A percentile compares a stretch with the other conserved stretches of the same genome.
Evolutionary conservation across 2,797 vertebrate genomes (phyloP).

Genomic region (Pseudochaenichthys georgianus): DNA sequence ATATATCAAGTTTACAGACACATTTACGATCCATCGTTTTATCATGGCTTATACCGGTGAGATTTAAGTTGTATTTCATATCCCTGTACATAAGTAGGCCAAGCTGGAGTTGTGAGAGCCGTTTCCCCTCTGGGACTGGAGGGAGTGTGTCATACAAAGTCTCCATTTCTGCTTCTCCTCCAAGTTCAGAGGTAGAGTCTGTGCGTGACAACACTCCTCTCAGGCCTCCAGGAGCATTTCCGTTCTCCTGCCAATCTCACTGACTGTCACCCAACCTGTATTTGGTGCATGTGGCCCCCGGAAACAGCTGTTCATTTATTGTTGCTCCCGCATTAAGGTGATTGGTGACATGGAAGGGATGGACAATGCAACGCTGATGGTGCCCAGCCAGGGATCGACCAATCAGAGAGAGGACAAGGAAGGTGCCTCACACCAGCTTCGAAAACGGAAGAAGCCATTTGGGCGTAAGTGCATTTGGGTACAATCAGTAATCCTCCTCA

Average conservation of each 20-base stretch:
- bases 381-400: conserved; percentile 49
- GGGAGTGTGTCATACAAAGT: conserved; percentile 70
- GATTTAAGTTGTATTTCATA: conserved; percentile 51
- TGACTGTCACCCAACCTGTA: conserved; percentile 64
- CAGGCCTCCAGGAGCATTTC: conserved; percentile 62
- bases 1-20: neutral
- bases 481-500: conserved; percentile 1
- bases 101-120: conserved; percentile 56
- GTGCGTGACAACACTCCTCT: conserved; percentile 62
- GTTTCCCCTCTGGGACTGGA: conserved; percentile 69
- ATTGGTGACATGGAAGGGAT: conserved; percentile 82
- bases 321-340: conserved; percentile 77
- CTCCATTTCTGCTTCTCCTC: conserved; percentile 69
- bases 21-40: conserved; percentile 23
- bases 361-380: conserved; percentile 54
- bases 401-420: conserved; percentile 65
- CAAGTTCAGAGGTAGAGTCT: conserved; percentile 64
- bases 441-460: conserved; percentile 81
- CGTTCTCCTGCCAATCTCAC: conserved; percentile 61
- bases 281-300: conserved; percentile 37
- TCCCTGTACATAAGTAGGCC: conserved; percentile 66
- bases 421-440: conserved; percentile 52
- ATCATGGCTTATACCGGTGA: conserved; percentile 21
- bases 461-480: conserved; percentile 75
- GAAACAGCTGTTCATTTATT: conserved; percentile 46